phyloP scores from a whole-genome alignment of 2,113 vertebrate genomes.

The Hippoglossus stenolepis region DNA sequence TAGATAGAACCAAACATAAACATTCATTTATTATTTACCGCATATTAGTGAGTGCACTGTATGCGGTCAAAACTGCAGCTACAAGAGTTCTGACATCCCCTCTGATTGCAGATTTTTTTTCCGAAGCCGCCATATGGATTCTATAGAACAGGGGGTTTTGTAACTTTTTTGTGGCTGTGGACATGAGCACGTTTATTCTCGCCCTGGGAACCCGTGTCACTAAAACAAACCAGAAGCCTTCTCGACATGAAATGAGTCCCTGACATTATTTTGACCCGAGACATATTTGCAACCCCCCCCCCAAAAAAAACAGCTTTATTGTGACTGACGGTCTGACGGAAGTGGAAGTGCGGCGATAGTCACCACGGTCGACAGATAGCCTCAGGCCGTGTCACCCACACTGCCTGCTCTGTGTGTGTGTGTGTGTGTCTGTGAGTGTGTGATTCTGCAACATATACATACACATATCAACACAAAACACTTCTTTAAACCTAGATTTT shows the following conservation, averaged over 20 bases:
- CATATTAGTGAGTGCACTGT: constrained; percentile 35
- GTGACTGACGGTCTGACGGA: constrained; percentile 60
- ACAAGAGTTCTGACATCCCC: constrained; percentile 22
- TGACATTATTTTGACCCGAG: constrained; percentile 35
- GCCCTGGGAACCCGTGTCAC: constrained; percentile 34
- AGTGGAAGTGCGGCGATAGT: constrained; percentile 55
- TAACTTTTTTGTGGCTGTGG: neutral
- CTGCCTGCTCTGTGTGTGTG: constrained; percentile 21
- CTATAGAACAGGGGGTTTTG: constrained; percentile 1
- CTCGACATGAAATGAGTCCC: constrained; percentile 23
- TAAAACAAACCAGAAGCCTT: constrained; percentile 44
- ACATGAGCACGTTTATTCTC: constrained; percentile 27
- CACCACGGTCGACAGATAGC: constrained; percentile 65
- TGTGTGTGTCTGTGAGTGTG: constrained; percentile 10
- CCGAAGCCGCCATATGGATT: neutral
- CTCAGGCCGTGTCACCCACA: constrained; percentile 67
- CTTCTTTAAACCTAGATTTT: constrained; percentile 45
- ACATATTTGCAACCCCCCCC: constrained; percentile 17
- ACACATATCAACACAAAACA: constrained; percentile 47
- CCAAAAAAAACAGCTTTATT: constrained; percentile 31
- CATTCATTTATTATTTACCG: constrained; percentile 64
- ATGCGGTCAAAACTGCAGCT: constrained; percentile 43
- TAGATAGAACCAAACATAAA: constrained; percentile 51
- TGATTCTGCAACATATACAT: constrained; percentile 26
- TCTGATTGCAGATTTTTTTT: constrained; percentile 31